Conservation (phyloP, 53 echinoderm and acorn worm genomes). For the Temnopleurus reevesii region DNA sequence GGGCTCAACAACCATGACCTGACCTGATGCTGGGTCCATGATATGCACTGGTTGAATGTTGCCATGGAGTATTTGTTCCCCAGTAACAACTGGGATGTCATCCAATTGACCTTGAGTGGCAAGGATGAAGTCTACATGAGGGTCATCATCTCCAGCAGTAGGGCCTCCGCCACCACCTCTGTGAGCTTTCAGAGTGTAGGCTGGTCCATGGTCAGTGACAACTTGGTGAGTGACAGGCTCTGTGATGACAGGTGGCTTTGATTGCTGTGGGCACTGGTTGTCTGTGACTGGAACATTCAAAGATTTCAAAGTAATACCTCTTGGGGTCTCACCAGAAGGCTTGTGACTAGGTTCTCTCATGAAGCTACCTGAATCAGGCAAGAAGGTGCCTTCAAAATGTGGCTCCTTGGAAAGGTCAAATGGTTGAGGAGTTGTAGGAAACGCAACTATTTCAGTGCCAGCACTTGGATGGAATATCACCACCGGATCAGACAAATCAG, state of each 20-base stretch:
- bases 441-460: constrained; percentile 44
- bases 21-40: constrained; percentile 69
- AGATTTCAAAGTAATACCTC: constrained; percentile 11
- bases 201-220: constrained; percentile 81
- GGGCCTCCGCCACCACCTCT: constrained; percentile 13
- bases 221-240: constrained; percentile 68
- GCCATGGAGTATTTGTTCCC: constrained; percentile 26
- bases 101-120: constrained; percentile 7
- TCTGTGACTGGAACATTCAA: not conserved
- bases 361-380: not conserved
- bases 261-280: not conserved
- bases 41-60: constrained; percentile 51
- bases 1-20: constrained; percentile 61
- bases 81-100: constrained; percentile 40
- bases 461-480: constrained; percentile 72
- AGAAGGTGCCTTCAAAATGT: not conserved
- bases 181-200: constrained; percentile 71
- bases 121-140: constrained; percentile 57
- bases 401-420: not conserved
- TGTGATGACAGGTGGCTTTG: constrained; percentile 1
- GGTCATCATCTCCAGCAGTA: constrained; percentile 49
- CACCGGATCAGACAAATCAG: constrained; percentile 56
- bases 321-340: not conserved
- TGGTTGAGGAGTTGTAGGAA: constrained; percentile 44
- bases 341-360: not conserved